Evolutionary conservation across 2,797 vertebrate species (phyloP).

Genomic region (Psittacula echo): DNA sequence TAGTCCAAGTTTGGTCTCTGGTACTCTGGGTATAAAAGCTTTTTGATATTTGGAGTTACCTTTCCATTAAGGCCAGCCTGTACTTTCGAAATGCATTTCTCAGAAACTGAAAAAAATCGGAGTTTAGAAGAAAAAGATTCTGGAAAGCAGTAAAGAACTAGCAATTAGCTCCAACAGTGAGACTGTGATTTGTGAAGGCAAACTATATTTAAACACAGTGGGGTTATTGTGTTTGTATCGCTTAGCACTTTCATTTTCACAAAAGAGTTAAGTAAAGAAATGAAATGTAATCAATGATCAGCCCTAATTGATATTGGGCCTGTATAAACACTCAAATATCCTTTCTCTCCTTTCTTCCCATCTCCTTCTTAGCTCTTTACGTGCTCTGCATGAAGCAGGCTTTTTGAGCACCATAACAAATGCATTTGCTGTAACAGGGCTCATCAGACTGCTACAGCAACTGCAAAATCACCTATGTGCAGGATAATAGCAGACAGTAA

Average conservation of each 20-base stretch:
- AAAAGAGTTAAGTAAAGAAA: background rate
- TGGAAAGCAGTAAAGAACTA: background rate
- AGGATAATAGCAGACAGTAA: background rate
- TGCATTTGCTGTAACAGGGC: background rate
- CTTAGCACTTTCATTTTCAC: background rate
- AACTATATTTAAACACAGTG: constrained; percentile 18
- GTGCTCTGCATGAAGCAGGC: background rate
- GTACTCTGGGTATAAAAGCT: background rate
- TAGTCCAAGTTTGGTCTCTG: background rate
- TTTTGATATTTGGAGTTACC: background rate
- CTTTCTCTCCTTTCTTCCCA: background rate
- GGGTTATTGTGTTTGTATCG: background rate
- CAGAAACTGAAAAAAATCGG: background rate
- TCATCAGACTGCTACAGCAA: background rate
- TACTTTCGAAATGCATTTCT: background rate
- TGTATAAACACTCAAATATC: background rate
- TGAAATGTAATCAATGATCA: background rate
- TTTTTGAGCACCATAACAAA: background rate
- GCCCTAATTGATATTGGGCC: background rate
- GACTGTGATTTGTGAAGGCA: constrained; percentile 23
- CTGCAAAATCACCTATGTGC: background rate
- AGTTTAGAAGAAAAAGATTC: background rate
- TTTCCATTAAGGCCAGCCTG: background rate
- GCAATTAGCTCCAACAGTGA: background rate
- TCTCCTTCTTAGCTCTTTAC: background rate